Evolutionary conservation across 2,113 vertebrate species (phyloP), one percentile per base, ranked within the genome.

Genomic region (Salvator merianae): DNA sequence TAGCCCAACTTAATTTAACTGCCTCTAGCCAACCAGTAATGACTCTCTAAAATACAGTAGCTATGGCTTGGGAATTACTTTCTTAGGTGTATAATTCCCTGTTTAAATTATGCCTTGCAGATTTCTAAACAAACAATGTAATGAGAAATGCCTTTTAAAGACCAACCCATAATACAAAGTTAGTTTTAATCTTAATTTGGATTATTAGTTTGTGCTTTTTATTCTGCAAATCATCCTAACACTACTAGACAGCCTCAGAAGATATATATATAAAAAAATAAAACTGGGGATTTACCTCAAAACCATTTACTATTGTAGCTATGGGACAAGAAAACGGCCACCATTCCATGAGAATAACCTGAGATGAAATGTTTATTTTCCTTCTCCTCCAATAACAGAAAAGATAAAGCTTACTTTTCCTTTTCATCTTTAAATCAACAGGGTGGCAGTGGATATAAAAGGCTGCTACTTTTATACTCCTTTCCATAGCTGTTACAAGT

Each of bases 301-400:
- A 28, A 66, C 36, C 55, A 66, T 22, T 63, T n/a, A 18, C 16
- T 79, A 63, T 40, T 7, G n/a, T 34, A 30, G 28, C 5, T 16
- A 14, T 65, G 12, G 10, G 68, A 59, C 5, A 65, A 24, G 22
- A 38, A 55, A 6, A 16, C 26, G 43, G 71, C 20, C 62, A 66
- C 14, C 12, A 9, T 18, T 76, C 77, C 43, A 1, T 13, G 13
- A 71, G 88, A 91, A 87, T 50, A 50, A 81, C 68, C 32, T 62
- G 22, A 34, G 53, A 24, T 72, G 4, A 36, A 50, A 30, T 78
- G 80, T 28, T 1, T 32, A 30, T 65, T 14, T 53, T 18, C 16
- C 32, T 59, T 26, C 8, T 73, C 24, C 62, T 63, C 26, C 5
- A 63, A 3, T 10, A 62, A 34, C 5, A 59, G 20, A 47, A 34